Percentiles rank a stretch among this genome's conserved stretches.
Evolutionary conservation across 2,888 invertebrate genomes (phyloP).

Genomic region (Pollenia labialis): DNA sequence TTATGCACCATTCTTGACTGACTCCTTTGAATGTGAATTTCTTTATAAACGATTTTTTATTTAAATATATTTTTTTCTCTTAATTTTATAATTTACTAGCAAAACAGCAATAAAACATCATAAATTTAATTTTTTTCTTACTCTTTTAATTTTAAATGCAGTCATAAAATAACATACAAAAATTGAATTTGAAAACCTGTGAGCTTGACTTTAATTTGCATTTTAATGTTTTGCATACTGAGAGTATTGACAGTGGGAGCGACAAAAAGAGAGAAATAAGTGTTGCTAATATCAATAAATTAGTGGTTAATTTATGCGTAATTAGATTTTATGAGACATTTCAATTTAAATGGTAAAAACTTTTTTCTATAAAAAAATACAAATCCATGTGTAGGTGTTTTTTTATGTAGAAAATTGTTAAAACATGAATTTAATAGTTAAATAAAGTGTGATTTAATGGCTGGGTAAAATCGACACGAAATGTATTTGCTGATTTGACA

Average conservation of each 20-base stretch:
- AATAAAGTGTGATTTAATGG: conserved; percentile 51
- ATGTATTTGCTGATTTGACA: conserved; percentile 28
- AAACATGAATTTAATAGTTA: conserved; percentile 24
- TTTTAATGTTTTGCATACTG: not conserved
- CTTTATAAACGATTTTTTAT: conserved; percentile 30
- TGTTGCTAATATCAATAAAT: conserved; percentile 65
- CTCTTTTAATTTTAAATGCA: conserved; percentile 1
- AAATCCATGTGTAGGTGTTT: conserved; percentile 21
- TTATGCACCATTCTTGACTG: conserved; percentile 31
- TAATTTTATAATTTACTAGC: conserved; percentile 66
- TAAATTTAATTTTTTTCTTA: conserved; percentile 61
- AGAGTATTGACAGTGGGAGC: not conserved
- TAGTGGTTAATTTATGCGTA: conserved; percentile 69
- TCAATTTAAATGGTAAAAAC: conserved; percentile 63
- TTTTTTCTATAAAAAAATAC: not conserved
- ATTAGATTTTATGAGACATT: conserved; percentile 69
- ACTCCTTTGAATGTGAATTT: conserved; percentile 67
- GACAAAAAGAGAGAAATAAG: conserved; percentile 1
- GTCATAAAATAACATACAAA: not conserved
- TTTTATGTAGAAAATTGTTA: not conserved
- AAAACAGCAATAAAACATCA: conserved; percentile 52
- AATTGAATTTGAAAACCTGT: conserved; percentile 20
- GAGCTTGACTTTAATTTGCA: not conserved
- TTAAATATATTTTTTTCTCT: conserved; percentile 38
- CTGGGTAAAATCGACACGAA: conserved; percentile 13